Base-by-base conservation (phyloP, 2,888 invertebrate genomes). In the Cosmia pyralina region DNA sequence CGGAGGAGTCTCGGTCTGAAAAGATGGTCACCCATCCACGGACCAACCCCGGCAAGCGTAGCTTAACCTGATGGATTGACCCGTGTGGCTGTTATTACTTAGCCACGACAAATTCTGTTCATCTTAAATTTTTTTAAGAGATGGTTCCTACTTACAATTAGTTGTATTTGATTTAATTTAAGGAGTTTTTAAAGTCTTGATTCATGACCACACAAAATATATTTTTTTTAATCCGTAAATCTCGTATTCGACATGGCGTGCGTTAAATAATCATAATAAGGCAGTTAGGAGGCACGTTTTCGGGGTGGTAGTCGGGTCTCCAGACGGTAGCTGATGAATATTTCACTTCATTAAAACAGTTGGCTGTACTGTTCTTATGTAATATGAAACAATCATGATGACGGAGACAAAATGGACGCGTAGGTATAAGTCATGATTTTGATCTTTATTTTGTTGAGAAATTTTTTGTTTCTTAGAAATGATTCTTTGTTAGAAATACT, bases 331-430 rank as follows among this genome's bases (percentile, higher is more conserved):
- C 93, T 94, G 93, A 94, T 96, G 94, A 95, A 95, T 96, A 95
- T 95, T 95, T 95, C 93, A 94, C 93, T 93, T 95, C 94, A 95
- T 95, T 95, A 95, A 92, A 93, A 91, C 92, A 88, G 94, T 91
- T 92, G 92, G 90, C 88, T 89, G 87, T 88, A 86, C 89, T 89
- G 89, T 90, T 87, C 90, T 88, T 90, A 85, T 92, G 89, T 87
- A 90, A 92, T 91, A 91, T 92, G 92, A 90, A 93, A 89, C 81
- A n/a, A n/a, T n/a, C n/a, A 81, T 81, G 86, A 88, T 88, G 89
- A 89, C 87, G 85, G 79, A 77, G 86, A 85, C 79, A 70, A 57
- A 80, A 75, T 55, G 41, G 41, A 50, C n/a, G n/a, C 17, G n/a
- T 34, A n/a, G n/a, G n/a, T n/a, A 17, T 48, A 34, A 34, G 48